Conservation (phyloP, 2,888 invertebrate genomes). For the Slavum lentiscoides region DNA sequence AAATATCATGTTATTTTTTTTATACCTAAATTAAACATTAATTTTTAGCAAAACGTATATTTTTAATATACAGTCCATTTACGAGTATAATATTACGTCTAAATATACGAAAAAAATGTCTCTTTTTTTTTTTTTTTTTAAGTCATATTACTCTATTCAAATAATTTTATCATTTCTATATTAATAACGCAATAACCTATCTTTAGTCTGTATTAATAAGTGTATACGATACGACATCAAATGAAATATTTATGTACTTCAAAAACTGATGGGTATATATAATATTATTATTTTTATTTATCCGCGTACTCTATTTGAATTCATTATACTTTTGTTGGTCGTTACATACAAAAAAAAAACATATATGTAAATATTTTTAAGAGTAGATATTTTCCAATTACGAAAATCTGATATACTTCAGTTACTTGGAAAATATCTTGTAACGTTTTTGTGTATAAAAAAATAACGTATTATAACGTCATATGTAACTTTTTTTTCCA, state of each 20-base stretch:
- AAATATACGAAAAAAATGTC: no score
- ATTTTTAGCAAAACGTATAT: neutral
- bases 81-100: no score
- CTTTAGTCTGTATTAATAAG: no score
- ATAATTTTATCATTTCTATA: neutral
- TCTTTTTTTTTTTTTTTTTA: no score
- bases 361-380: no score
- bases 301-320: neutral
- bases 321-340: neutral
- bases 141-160: neutral
- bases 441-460: neutral
- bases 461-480: neutral
- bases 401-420: neutral
- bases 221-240: neutral
- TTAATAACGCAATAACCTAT: neutral
- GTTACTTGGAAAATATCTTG: neutral
- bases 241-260: neutral
- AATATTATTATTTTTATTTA: neutral
- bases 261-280: neutral
- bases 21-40: neutral
- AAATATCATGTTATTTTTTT: neutral
- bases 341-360: neutral
- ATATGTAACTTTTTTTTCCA: no score
- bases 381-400: neutral
- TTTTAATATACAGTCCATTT: neutral